A percentile compares a stretch with the other conserved stretches of the same genome.
Evolutionary conservation across 2,888 invertebrate species (phyloP).

Genomic region (Agrochola lota): DNA sequence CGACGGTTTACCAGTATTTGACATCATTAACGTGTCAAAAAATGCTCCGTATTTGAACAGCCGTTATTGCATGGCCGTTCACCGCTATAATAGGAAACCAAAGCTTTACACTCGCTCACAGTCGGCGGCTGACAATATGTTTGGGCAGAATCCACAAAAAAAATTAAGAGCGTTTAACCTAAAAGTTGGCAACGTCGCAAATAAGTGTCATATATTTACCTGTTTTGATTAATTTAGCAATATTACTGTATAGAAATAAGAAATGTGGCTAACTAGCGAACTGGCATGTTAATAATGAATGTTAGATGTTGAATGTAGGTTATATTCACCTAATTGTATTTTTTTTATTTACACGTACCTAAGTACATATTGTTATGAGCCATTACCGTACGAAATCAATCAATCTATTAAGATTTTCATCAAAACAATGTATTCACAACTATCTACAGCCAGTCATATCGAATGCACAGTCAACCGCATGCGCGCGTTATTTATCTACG

Average conservation of each 20-base stretch:
- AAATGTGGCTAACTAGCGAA: no score
- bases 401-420: neutral
- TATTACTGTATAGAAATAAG: no score
- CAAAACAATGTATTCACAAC: neutral
- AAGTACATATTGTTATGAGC: neutral
- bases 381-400: neutral
- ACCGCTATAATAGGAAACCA: neutral
- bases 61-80: neutral
- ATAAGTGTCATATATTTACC: no score
- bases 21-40: neutral
- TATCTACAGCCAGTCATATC: neutral
- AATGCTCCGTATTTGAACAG: neutral
- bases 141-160: no score
- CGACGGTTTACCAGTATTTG: neutral
- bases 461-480: neutral
- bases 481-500: neutral
- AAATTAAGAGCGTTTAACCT: no score
- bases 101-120: neutral
- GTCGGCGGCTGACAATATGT: neutral
- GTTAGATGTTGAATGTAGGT: no score
- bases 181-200: no score
- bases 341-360: neutral
- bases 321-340: no score
- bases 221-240: no score
- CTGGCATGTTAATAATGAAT: no score